Base-by-base conservation (phyloP, 2,113 vertebrate species). In the Chaetops frenatus region DNA sequence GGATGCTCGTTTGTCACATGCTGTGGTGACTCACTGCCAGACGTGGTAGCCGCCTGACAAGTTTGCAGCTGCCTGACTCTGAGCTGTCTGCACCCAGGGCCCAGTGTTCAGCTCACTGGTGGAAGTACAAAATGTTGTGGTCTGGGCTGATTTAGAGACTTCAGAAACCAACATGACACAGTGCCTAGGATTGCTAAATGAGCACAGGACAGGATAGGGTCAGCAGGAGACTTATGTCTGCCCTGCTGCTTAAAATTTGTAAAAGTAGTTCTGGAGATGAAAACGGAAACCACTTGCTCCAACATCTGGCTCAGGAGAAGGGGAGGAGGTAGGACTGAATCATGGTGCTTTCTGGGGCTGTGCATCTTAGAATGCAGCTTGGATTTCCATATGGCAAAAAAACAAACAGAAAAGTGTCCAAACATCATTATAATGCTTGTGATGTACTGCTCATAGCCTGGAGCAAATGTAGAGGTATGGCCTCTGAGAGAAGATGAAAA, bases 1-100 rank as follows among this genome's bases (percentile, higher is more conserved):
- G 40, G 23, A 22, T 42, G 50, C 11, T 67, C 0, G 0, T 44
- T n/a, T 51, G 51, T 81, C 91, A 87, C 45, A 51, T 48, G 89
- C 69, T 45, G 11, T 27, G 61, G 51, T 94, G 91, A 96, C 86
- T 95, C 94, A 91, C 4, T 82, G 65, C 17, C 66, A 12, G 2
- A 36, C 36, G 54, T 40, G 2, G 1, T 16, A 13, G 22, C 33
- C 38, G 14, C 22, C 58, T 24, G 40, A 56, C 18, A 10, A 4
- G 28, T 16, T 42, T n/a, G 45, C 47, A 66, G 47, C 69, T 2
- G 3, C 81, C 3, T 24, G 27, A 28, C 71, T 48, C n/a, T 83
- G 58, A 66, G 79, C 82, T 86, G 60, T 25, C 81, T 4, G 6
- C 45, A 51, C 4, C 19, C 3, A 24, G 28, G 47, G 45, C 29